A percentile compares a stretch with the other conserved stretches of the same genome.
Conservation (phyloP, 2,888 invertebrate genomes). For the Caradrina clavipalpis region DNA sequence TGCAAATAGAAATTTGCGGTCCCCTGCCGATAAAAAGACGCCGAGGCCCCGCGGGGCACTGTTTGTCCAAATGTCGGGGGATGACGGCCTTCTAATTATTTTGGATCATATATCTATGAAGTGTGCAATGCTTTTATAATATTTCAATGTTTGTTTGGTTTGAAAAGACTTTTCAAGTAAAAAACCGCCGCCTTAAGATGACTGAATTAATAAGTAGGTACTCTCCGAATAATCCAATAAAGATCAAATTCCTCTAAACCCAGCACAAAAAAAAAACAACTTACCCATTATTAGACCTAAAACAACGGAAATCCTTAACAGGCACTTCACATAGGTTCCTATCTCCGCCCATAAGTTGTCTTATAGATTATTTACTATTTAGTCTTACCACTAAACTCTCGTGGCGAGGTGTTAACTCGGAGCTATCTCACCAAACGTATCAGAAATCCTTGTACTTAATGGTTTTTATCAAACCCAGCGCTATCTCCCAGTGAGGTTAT, state of each 20-base stretch:
- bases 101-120: constrained; percentile 74
- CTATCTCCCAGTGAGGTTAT: constrained; percentile 65
- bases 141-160: constrained; percentile 10
- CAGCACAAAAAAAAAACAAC: not conserved
- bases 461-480: constrained; percentile 60
- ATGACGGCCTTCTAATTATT: constrained; percentile 85
- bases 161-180: not conserved
- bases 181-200: not conserved
- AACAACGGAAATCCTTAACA: constrained; percentile 31
- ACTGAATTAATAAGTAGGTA: too few relatives aligned
- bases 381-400: constrained; percentile 37
- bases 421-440: constrained; percentile 47
- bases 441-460: constrained; percentile 62
- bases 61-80: constrained; percentile 88
- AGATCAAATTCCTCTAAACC: not conserved
- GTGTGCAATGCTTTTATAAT: constrained; percentile 35
- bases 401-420: constrained; percentile 51
- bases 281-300: not conserved
- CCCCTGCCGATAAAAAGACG: constrained; percentile 90
- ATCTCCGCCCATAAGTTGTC: constrained; percentile 49
- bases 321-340: constrained; percentile 13
- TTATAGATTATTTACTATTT: constrained; percentile 53
- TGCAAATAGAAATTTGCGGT: constrained; percentile 91
- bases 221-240: not conserved
- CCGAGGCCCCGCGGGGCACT: constrained; percentile 78